Base-by-base conservation (phyloP, 2,113 vertebrate species). In the Empidonax traillii region DNA sequence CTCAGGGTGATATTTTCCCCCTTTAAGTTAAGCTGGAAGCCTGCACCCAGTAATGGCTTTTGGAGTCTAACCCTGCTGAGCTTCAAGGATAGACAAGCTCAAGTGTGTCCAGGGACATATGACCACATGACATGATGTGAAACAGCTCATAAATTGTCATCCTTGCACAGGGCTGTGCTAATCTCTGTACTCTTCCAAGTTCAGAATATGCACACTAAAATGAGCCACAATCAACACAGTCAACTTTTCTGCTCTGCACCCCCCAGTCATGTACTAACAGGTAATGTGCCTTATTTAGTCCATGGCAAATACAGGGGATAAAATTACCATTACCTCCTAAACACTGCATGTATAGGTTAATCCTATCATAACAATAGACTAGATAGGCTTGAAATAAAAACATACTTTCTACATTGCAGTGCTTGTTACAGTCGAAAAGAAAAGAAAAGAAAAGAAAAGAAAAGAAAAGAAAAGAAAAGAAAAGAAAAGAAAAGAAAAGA, bases 41-140 rank as follows among this genome's bases (percentile, higher is more conserved):
- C 37, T 58, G 23, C 43, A 85, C 2, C 20, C 46, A 62, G 20
- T 16, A 24, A 30, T 24, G 47, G 23, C 9, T 85, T 76, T 1
- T 22, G 17, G 20, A 14, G 25, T 66, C 30, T 86, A 66, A 9
- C 22, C 14, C 33, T 71, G 27, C 68, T 80, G 68, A 90, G 14
- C 73, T 43, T 10, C 6, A 12, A 52, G 41, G 43, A 28, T 53
- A 85, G 41, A 52, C 6, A 77, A 63, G 24, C 6, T 43, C 24
- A 69, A n/a, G 6, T 14, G 51, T 27, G 8, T 27, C 33, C 10
- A 27, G 7, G 31, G 21, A 10, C 3, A 8, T 4, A 8, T 37
- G 20, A 49, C 35, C 14, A 43, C 4, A 1, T 0, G 0, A 7
- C 3, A 27, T 3, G 3, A 46, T 10, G 6, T 28, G n/a, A 18